phyloP scores from a whole-genome alignment of 2,888 invertebrate genomes.

The Ceramica pisi region DNA sequence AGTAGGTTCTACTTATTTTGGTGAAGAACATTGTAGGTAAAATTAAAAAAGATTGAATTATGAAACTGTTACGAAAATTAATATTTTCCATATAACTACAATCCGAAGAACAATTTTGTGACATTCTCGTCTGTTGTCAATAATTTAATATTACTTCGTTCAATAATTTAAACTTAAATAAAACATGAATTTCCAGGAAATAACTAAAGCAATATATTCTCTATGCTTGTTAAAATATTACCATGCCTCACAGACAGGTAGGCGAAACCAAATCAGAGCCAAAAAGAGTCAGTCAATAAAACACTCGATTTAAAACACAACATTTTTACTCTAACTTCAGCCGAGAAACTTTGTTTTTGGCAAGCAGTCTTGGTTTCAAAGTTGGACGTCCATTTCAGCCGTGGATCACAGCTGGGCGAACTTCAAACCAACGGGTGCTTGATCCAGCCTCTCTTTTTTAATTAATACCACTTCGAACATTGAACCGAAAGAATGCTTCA shows the following conservation, averaged over 20 bases:
- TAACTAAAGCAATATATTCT: background rate
- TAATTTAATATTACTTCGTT: too few relatives aligned
- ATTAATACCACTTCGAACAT: conserved; percentile 90
- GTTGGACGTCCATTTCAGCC: conserved; percentile 67
- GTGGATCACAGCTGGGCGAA: conserved; percentile 71
- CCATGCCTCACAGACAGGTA: conserved; percentile 21
- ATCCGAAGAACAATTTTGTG: background rate
- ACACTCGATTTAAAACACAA: conserved; percentile 64
- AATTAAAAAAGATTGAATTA: background rate
- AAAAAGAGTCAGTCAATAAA: conserved; percentile 60
- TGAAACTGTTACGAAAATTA: too few relatives aligned
- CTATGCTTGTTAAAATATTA: background rate
- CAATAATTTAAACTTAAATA: too few relatives aligned
- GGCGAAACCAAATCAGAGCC: conserved; percentile 23
- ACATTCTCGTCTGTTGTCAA: background rate
- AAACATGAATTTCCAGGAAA: too few relatives aligned
- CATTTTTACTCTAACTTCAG: conserved; percentile 69
- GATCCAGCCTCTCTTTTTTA: conserved; percentile 88
- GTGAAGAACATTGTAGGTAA: background rate
- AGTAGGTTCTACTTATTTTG: background rate
- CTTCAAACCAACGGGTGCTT: conserved; percentile 76
- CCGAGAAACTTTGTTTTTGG: conserved; percentile 71
- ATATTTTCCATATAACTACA: background rate
- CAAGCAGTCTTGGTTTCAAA: conserved; percentile 67
- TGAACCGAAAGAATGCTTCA: conserved; percentile 88